Percentiles rank a stretch among this genome's conserved stretches.
These are phyloP conservation scores for Microcebus ravelobensis DNA, from an alignment of 2,113 vertebrate genomes.

Conservation along the genomic window DNA sequence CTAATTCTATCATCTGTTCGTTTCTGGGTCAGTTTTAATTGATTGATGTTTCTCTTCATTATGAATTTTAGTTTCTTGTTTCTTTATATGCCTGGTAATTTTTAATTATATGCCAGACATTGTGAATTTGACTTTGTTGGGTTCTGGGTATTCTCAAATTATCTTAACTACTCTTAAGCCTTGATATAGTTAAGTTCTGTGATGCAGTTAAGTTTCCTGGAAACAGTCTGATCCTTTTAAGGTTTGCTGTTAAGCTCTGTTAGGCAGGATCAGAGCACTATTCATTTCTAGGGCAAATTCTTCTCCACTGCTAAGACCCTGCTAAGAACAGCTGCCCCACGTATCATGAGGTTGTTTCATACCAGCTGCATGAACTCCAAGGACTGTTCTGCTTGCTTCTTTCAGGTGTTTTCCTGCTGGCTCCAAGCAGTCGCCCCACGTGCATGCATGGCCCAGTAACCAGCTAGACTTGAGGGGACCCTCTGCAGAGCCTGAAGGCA, in stretches of 20 bases:
- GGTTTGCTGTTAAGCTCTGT: background rate
- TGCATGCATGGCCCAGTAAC: accelerated
- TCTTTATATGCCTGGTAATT: background rate
- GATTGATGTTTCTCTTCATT: background rate
- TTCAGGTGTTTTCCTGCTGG: background rate
- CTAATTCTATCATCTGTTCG: background rate
- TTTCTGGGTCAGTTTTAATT: background rate
- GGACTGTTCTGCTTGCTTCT: background rate
- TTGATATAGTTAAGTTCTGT: background rate
- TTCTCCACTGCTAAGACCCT: background rate
- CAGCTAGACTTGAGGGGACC: background rate
- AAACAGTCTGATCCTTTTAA: background rate
- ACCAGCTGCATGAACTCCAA: background rate
- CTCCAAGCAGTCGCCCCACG: background rate
- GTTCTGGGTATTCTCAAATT: background rate
- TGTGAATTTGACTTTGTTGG: background rate
- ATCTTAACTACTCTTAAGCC: background rate
- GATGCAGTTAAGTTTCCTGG: background rate
- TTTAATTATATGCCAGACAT: background rate
- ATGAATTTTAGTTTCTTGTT: background rate
- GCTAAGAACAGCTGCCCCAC: background rate
- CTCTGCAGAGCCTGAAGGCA: background rate
- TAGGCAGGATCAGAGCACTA: background rate
- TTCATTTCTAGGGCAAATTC: background rate
- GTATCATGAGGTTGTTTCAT: background rate